Conservation (phyloP, 2,113 vertebrate species). For the Rhinichthys klamathensis region DNA sequence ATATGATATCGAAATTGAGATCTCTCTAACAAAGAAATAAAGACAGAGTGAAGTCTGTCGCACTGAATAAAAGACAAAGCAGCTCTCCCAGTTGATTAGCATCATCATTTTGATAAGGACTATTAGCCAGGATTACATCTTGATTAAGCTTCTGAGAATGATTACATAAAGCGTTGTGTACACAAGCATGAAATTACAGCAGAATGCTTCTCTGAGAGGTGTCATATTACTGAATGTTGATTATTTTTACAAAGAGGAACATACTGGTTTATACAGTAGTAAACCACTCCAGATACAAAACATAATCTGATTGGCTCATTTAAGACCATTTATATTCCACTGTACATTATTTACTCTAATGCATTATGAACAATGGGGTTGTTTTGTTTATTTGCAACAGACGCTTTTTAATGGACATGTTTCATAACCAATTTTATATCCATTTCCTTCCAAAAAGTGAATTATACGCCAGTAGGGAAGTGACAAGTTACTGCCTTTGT, state of each 20-base stretch:
- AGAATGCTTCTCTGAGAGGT: constrained; percentile 2
- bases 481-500: neutral
- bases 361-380: neutral
- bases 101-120: neutral
- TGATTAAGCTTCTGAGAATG: neutral
- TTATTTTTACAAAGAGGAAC: neutral
- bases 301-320: neutral
- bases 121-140: constrained; percentile 20
- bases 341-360: neutral
- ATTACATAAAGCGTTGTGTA: neutral
- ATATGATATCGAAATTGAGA: constrained; percentile 29
- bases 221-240: constrained; percentile 3
- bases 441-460: neutral
- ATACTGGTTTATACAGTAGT: neutral
- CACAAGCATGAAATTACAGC: constrained; percentile 16
- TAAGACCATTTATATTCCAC: neutral
- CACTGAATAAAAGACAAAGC: constrained; percentile 4
- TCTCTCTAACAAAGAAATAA: neutral
- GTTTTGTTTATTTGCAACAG: neutral
- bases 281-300: neutral
- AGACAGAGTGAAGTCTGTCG: neutral
- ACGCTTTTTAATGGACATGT: too few species aligned
- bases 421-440: neutral
- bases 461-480: neutral
- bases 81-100: neutral